phyloP scores from a whole-genome alignment of 2,888 invertebrate species.

The Chaitophorus viminalis region DNA sequence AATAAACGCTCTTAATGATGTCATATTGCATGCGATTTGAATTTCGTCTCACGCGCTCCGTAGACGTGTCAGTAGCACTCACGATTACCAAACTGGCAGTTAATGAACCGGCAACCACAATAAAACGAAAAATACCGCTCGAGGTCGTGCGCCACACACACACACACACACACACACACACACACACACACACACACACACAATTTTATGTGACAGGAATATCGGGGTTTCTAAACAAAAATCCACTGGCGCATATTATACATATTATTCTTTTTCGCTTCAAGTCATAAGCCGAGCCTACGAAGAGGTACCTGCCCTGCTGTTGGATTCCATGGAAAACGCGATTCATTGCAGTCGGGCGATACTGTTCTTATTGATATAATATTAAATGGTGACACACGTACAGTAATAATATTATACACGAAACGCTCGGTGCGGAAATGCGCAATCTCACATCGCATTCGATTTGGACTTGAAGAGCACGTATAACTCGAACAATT shows the following conservation, averaged over 20 bases:
- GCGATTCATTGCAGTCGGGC: neutral
- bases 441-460: neutral
- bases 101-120: conserved; percentile 57
- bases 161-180: too few species aligned
- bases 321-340: neutral
- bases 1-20: neutral
- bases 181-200: too few species aligned
- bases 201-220: conserved; percentile 58
- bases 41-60: conserved; percentile 51
- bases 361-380: neutral
- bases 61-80: conserved; percentile 49
- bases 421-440: neutral
- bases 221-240: conserved; percentile 24
- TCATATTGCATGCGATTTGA: conserved; percentile 16
- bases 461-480: neutral
- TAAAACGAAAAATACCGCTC: conserved; percentile 50
- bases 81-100: conserved; percentile 53
- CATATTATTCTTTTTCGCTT: neutral
- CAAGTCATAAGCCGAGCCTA: conserved; percentile 21
- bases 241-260: neutral
- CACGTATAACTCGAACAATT: neutral
- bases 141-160: conserved; percentile 56
- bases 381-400: neutral
- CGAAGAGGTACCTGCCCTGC: neutral
- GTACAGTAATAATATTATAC: neutral